phyloP scores from a whole-genome alignment of 2,888 invertebrate species.

The Aporophyla lueneburgensis region DNA sequence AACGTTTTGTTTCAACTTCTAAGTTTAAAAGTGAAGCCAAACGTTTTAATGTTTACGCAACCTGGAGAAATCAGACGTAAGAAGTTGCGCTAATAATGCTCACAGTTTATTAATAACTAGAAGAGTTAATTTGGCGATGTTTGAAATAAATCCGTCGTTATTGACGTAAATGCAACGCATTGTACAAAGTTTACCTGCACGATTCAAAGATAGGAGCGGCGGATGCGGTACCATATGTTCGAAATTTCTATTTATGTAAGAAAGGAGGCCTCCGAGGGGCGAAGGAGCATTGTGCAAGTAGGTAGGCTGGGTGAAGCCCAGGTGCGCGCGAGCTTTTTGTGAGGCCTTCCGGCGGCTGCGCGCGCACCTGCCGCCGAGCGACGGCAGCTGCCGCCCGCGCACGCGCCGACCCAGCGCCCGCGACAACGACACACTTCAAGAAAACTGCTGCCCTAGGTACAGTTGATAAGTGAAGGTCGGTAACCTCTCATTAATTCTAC shows the following conservation, averaged over 20 bases:
- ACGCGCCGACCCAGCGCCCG: slow-evolving; percentile 36
- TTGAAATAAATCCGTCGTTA: slow-evolving; percentile 51
- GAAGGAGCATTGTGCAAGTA: slow-evolving; percentile 86
- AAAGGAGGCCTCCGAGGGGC: slow-evolving; percentile 71
- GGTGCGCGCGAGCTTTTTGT: slow-evolving; percentile 89
- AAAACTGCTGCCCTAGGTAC: slow-evolving; percentile 43
- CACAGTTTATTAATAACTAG: slow-evolving; percentile 19
- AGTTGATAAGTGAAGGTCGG: slow-evolving; percentile 48
- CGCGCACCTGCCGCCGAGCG: slow-evolving; percentile 82
- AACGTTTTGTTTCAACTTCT: slow-evolving; percentile 38
- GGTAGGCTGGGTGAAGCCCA: slow-evolving; percentile 80
- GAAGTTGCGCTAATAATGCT: slow-evolving; percentile 11
- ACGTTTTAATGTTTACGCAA: slow-evolving; percentile 32
- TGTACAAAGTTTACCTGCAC: slow-evolving; percentile 61
- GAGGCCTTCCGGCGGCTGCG: slow-evolving; percentile 89
- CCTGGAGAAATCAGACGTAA: slow-evolving; percentile 11
- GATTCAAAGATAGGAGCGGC: slow-evolving; percentile 51
- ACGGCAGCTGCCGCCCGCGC: slow-evolving; percentile 83
- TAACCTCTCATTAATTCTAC: slow-evolving; percentile 51
- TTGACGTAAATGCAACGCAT: slow-evolving; percentile 41
- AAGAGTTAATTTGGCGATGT: not conserved
- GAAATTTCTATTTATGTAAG: slow-evolving; percentile 76
- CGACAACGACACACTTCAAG: slow-evolving; percentile 40
- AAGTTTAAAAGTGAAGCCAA: slow-evolving; percentile 40
- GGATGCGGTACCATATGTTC: slow-evolving; percentile 79